These are phyloP conservation scores for Panulirus ornatus DNA, from an alignment of 1,140 invertebrate genomes.

Conservation along the genomic window DNA sequence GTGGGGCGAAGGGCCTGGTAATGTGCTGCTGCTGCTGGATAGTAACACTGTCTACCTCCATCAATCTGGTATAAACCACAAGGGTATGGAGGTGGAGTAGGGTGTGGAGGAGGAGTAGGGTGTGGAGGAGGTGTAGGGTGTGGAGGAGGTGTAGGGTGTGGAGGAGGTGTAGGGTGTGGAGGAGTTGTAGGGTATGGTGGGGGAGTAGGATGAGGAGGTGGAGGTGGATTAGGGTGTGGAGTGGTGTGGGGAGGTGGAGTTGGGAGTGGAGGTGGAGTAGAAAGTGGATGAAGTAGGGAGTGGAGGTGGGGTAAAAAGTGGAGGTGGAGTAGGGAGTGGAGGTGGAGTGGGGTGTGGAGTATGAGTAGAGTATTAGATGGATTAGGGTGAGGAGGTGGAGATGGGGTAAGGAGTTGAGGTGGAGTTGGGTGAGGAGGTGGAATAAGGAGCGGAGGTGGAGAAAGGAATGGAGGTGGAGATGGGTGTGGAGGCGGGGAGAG, in stretches of 20 bases:
- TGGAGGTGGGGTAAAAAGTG: neutral
- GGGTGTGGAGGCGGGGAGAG: neutral
- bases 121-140: neutral
- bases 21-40: no score
- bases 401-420: neutral
- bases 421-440: neutral
- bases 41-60: no score
- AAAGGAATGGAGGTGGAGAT: neutral
- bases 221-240: neutral
- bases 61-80: no score
- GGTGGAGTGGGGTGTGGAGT: neutral
- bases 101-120: no score
- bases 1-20: no score
- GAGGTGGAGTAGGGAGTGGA: neutral
- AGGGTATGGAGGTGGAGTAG: no score
- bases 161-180: neutral
- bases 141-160: neutral
- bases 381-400: neutral
- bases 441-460: neutral
- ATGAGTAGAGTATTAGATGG: neutral
- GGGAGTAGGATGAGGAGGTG: neutral
- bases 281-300: neutral
- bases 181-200: neutral
- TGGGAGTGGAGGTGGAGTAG: neutral
- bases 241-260: neutral